A percentile compares a stretch with the other conserved stretches of the same genome.
Conservation (phyloP, 2,797 vertebrate genomes). For the Lutjanus argentimaculatus region DNA sequence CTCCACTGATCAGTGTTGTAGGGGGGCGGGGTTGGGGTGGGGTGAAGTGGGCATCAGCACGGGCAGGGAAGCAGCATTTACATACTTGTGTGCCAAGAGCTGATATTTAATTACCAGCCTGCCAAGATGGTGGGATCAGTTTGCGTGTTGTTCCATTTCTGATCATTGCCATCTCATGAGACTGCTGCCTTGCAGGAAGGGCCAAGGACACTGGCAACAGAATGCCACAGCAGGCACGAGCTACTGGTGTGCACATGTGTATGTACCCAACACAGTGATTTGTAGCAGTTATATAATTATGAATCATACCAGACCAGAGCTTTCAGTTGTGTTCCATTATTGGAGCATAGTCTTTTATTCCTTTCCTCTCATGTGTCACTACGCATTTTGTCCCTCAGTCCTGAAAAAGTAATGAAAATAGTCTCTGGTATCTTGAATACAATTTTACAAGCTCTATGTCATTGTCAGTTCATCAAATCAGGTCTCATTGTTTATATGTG, state of each 20-base stretch:
- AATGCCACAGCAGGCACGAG: constrained; percentile 45
- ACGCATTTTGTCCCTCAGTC: constrained; percentile 35
- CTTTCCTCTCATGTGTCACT: constrained; percentile 50
- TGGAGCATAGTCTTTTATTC: constrained; percentile 51
- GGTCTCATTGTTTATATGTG: constrained; percentile 68
- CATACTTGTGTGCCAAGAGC: constrained; percentile 72
- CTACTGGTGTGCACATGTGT: constrained; percentile 64
- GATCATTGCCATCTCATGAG: constrained; percentile 71
- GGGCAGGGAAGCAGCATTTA: constrained; percentile 57
- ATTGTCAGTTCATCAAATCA: constrained; percentile 70
- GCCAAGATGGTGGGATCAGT: constrained; percentile 72
- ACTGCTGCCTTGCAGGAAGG: constrained; percentile 57
- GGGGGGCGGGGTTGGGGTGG: background rate
- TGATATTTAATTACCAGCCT: constrained; percentile 80
- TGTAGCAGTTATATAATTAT: constrained; percentile 69
- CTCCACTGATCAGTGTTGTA: constrained; percentile 65
- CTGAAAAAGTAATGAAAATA: constrained; percentile 40
- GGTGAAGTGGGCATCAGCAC: background rate
- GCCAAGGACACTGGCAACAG: constrained; percentile 67
- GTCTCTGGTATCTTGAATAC: constrained; percentile 41
- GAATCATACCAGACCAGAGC: constrained; percentile 58
- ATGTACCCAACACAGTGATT: constrained; percentile 39
- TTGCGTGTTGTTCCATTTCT: constrained; percentile 64
- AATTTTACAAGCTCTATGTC: constrained; percentile 38
- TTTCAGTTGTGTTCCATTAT: constrained; percentile 47